Conservation (phyloP, 2,888 invertebrate species). For the Metopia argyrocephala region DNA sequence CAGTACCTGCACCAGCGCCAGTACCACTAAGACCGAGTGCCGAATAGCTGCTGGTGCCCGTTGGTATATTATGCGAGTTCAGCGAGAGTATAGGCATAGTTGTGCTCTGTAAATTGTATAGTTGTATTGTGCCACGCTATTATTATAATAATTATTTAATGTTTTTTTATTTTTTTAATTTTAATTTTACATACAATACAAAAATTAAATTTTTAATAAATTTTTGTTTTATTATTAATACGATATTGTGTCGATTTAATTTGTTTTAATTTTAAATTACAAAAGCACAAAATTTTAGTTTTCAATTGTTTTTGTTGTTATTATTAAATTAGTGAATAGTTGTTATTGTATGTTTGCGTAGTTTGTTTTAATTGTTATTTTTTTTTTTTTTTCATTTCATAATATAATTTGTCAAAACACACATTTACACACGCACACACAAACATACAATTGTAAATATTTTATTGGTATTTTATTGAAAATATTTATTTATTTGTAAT, state of each 20-base stretch:
- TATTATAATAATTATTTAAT: no score
- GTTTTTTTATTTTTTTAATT: slow-evolving; percentile 56
- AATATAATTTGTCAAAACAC: slow-evolving; percentile 22
- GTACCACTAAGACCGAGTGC: slow-evolving; percentile 77
- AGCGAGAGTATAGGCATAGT: slow-evolving; percentile 82
- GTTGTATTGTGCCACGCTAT: slow-evolving; percentile 78
- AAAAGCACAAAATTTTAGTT: neutral
- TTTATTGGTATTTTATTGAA: neutral
- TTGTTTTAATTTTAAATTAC: neutral
- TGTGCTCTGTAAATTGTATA: slow-evolving; percentile 82
- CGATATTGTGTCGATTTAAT: neutral
- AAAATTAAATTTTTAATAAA: neutral
- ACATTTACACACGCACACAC: slow-evolving; percentile 42
- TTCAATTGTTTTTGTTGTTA: slow-evolving; percentile 51
- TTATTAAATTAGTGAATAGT: slow-evolving; percentile 40
- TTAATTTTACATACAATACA: slow-evolving; percentile 20
- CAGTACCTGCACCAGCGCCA: slow-evolving; percentile 57
- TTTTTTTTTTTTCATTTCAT: slow-evolving; percentile 42
- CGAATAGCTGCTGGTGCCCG: slow-evolving; percentile 78
- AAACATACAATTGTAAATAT: slow-evolving; percentile 50
- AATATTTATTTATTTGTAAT: neutral
- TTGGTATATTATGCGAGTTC: slow-evolving; percentile 78
- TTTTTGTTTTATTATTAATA: neutral
- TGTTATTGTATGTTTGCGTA: neutral
- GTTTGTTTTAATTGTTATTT: neutral